Percentiles rank a stretch among this genome's conserved stretches.
These are phyloP conservation scores for Griposia aprilina DNA, from an alignment of 2,888 invertebrate genomes.

Conservation along the genomic window DNA sequence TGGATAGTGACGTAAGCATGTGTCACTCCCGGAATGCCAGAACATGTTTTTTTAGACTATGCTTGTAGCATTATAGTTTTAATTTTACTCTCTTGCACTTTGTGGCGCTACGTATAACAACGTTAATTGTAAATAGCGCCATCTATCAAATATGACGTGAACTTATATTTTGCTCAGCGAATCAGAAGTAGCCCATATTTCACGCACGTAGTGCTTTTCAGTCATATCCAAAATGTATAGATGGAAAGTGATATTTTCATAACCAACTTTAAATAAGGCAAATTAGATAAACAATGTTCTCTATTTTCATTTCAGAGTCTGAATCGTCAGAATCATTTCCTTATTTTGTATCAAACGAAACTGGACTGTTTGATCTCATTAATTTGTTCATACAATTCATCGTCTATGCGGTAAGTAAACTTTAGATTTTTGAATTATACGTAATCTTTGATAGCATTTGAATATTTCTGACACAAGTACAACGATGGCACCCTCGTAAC, in stretches of 20 bases:
- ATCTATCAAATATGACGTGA: slow-evolving; percentile 21
- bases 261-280: neutral
- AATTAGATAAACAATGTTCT: neutral
- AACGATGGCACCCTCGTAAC: too few relatives aligned
- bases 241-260: neutral
- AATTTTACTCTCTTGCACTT: neutral
- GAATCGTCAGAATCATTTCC: neutral
- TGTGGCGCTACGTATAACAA: neutral
- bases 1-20: too few relatives aligned
- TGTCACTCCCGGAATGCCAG: too few relatives aligned
- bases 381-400: slow-evolving; percentile 22
- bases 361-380: slow-evolving; percentile 35
- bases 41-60: too few relatives aligned
- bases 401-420: slow-evolving; percentile 23
- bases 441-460: neutral
- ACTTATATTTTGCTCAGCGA: neutral
- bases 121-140: neutral
- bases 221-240: neutral
- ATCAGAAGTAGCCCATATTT: neutral
- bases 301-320: slow-evolving; percentile 24
- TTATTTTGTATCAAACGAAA: slow-evolving; percentile 28
- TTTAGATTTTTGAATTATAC: neutral
- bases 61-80: neutral
- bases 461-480: neutral
- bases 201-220: neutral